Conservation (phyloP, 2,888 invertebrate genomes). For the Bombylius discolor region DNA sequence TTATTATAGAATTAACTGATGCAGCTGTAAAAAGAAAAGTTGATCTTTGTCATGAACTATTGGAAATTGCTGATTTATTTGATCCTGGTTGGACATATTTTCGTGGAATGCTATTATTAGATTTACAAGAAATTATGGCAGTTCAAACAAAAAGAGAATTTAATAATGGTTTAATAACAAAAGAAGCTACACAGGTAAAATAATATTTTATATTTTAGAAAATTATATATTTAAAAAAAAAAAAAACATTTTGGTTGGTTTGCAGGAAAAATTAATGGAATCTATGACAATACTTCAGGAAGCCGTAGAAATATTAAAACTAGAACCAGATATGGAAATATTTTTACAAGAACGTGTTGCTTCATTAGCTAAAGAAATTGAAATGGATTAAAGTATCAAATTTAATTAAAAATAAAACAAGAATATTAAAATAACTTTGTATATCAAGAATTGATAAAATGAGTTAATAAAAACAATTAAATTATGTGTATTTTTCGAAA, state of each 20-base stretch:
- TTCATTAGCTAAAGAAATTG: conserved; percentile 31
- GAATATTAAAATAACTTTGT: too few species aligned
- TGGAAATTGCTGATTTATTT: conserved; percentile 49
- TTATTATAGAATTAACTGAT: conserved; percentile 45
- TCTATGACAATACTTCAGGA: conserved; percentile 45
- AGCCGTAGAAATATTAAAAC: conserved; percentile 44
- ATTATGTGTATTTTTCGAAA: too few species aligned
- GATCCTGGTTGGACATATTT: conserved; percentile 53
- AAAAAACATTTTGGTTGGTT: too few species aligned
- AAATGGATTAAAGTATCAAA: conserved; percentile 15
- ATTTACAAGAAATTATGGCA: conserved; percentile 50
- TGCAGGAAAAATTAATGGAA: conserved; percentile 44
- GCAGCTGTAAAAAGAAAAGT: conserved; percentile 46
- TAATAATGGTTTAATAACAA: conserved; percentile 40
- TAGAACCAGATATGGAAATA: conserved; percentile 47
- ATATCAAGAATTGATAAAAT: too few species aligned
- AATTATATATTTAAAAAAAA: background rate
- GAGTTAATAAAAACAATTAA: too few species aligned
- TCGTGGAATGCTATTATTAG: conserved; percentile 49
- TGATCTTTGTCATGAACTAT: conserved; percentile 50
- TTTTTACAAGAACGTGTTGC: conserved; percentile 40
- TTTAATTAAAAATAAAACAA: too few species aligned
- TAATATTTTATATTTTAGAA: too few species aligned
- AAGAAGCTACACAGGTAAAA: conserved; percentile 41
- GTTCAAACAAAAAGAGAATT: conserved; percentile 44